phyloP scores from a whole-genome alignment of 2,797 vertebrate species.

The Macrochelys suwanniensis region DNA sequence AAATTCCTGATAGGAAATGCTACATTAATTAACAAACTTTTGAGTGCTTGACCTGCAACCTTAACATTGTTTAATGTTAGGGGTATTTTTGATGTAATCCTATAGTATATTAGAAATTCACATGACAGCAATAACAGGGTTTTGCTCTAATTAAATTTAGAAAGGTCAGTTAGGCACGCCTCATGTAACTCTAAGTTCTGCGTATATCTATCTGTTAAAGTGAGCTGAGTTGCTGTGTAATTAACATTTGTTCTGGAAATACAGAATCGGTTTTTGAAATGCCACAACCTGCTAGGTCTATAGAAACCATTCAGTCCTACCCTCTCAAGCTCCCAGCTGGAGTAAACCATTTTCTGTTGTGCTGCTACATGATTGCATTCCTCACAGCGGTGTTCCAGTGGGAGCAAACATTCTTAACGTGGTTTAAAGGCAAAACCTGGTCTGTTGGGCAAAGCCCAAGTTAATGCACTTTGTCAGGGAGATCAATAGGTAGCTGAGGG shows the following conservation, averaged over 20 bases:
- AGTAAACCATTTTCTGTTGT: accelerated
- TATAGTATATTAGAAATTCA: neutral
- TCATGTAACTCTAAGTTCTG: neutral
- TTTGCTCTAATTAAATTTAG: neutral
- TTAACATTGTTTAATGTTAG: neutral
- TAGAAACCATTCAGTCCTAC: neutral
- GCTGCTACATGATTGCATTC: neutral
- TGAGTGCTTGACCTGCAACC: neutral
- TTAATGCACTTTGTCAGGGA: neutral
- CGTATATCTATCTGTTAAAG: neutral
- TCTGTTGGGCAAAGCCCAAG: neutral
- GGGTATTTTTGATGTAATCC: neutral
- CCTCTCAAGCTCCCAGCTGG: neutral
- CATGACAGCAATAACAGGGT: neutral
- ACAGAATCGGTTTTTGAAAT: slow-evolving; percentile 24
- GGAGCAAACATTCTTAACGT: neutral
- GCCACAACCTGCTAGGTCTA: neutral
- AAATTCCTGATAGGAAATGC: neutral
- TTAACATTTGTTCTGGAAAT: slow-evolving; percentile 21
- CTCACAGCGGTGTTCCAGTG: neutral
- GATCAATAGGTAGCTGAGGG: accelerated
- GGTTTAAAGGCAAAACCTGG: neutral
- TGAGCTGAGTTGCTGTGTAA: neutral
- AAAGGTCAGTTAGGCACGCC: neutral
- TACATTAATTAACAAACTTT: neutral